A percentile compares a stretch with the other conserved stretches of the same genome.
phyloP scores from a whole-genome alignment of 37 sponge, comb jelly and placozoan species.

The Mnemiopsis leidyi region DNA sequence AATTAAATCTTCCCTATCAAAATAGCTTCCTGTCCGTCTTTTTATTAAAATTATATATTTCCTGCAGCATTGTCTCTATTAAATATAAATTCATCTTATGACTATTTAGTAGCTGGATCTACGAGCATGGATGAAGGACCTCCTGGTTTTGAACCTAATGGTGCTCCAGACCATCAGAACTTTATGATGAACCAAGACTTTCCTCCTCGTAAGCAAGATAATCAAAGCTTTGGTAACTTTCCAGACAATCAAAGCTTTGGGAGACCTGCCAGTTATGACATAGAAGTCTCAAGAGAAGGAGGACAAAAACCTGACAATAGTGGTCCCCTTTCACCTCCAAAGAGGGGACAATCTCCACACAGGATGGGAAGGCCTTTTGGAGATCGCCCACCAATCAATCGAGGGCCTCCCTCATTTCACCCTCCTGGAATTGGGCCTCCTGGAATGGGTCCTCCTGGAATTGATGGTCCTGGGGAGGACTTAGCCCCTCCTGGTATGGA shows the following conservation, averaged over 20 bases:
- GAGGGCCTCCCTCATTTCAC: neutral
- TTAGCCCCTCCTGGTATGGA: conserved; percentile 49
- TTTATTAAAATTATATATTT: too few species aligned
- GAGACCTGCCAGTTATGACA: neutral
- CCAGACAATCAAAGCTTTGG: conserved; percentile 34
- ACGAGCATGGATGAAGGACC: conserved; percentile 64
- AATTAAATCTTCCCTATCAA: too few species aligned
- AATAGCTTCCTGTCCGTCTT: too few species aligned
- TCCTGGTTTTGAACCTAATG: neutral
- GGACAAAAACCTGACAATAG: neutral
- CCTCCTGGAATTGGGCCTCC: conserved; percentile 26
- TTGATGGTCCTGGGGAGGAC: conserved; percentile 18
- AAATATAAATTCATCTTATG: too few species aligned
- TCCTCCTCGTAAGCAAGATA: conserved; percentile 34
- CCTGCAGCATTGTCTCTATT: too few species aligned
- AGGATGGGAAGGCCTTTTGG: neutral
- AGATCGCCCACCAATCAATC: neutral
- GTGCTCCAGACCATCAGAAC: conserved; percentile 25
- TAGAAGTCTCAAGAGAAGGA: neutral
- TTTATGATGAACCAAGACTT: conserved; percentile 45
- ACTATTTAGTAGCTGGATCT: too few species aligned
- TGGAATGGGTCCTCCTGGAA: conserved; percentile 13
- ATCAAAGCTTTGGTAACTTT: conserved; percentile 2
- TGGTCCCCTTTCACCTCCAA: neutral
- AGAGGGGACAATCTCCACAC: neutral